Evolutionary conservation across 2,888 invertebrate species (phyloP).

Genomic region (Smittia aterrima): DNA sequence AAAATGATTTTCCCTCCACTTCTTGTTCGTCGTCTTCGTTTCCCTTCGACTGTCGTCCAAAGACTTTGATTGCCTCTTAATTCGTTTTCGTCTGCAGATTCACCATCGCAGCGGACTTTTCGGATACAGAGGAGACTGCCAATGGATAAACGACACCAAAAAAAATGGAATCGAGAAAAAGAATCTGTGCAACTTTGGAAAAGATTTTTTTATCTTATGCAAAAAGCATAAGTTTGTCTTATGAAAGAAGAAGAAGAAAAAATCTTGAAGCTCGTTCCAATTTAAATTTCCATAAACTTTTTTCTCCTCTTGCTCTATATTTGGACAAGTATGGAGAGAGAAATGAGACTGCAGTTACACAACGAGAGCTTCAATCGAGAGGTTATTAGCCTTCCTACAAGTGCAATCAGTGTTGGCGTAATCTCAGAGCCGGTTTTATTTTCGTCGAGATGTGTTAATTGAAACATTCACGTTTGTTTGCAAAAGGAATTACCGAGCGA

Average conservation of each 20-base stretch:
- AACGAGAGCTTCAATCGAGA: not conserved
- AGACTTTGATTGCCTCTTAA: not conserved
- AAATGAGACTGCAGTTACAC: not conserved
- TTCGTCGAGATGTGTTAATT: slow-evolving; percentile 2
- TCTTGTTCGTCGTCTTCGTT: not conserved
- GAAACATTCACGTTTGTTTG: not conserved
- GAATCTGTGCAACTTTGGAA: no score
- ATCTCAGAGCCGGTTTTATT: not conserved
- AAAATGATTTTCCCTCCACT: not conserved
- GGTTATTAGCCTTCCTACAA: slow-evolving; percentile 10
- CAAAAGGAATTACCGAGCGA: not conserved
- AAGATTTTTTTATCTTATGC: no score
- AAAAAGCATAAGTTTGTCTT: no score
- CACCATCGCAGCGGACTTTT: no score
- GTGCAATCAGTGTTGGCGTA: slow-evolving; percentile 13
- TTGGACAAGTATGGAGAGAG: not conserved
- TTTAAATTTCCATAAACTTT: not conserved
- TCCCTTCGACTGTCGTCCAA: not conserved
- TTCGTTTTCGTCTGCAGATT: not conserved
- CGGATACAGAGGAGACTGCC: no score
- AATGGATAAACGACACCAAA: no score
- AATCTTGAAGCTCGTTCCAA: not conserved
- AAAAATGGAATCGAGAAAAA: no score
- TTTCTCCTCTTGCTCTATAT: not conserved
- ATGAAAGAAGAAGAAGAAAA: no score